Evolutionary conservation across 2,888 invertebrate genomes (phyloP), one percentile per base, ranked within the genome.

Genomic region (Bhutanitis thaidina): DNA sequence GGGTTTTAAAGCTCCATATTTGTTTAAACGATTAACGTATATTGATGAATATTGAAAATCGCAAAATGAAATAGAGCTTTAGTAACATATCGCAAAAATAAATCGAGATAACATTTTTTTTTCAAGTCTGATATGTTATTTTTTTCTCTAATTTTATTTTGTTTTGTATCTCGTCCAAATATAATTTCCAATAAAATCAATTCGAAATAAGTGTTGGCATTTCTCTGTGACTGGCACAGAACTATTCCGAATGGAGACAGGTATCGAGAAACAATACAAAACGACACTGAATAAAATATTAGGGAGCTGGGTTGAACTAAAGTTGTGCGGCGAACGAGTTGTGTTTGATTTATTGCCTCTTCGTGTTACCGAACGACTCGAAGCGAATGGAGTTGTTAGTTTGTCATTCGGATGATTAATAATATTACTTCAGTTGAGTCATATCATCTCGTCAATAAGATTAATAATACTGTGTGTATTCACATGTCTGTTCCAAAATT

Each of bases 381-480:
- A 62, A 63, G 61, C 62, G 60, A 67, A 75, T 74, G 66, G 64
- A 74, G 65, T 73, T 74, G 73, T 76, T 73, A 67, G 70, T 74
- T 69, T 74, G 76, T 76, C 71, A 74, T 69, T 66, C 63, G 57
- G 57, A 67, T 76, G 76, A 82, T 77, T 74, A 71, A 80, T 81
- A 70, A 56, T 63, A 47, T 37, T 48, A 52, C 35, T 53, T 52
- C 53, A 53, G 45, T 57, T 45, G 59, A 60, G 60, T 63, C 59
- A 62, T 54, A 60, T 59, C 51, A 48, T 55, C 51, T 53, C 51
- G 52, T 47, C 53, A 37, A 16, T 27, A 45, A 56, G 55, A 62
- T 58, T 49, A 55, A 61, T 63, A 43, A 43, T 52, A 36, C 41
- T 29, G 4, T 27, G 27, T 27, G 7, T 8, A 20, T 20, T 20